These are phyloP conservation scores for Volucella inanis DNA, from an alignment of 2,888 invertebrate genomes.

Conservation along the genomic window DNA sequence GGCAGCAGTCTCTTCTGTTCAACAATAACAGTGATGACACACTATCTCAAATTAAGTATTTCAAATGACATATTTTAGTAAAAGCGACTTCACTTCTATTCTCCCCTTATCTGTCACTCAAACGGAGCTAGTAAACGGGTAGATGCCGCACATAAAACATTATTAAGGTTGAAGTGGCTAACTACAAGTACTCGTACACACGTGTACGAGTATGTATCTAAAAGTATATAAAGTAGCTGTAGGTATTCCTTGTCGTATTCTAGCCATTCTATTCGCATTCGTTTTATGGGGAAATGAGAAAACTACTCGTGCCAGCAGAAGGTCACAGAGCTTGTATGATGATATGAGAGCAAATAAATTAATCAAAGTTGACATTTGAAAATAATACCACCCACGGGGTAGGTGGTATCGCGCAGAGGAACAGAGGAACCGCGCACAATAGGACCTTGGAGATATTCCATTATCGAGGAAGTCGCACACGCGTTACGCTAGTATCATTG, in stretches of 20 bases:
- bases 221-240: too few species aligned
- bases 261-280: slow-evolving; percentile 4
- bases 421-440: not conserved
- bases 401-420: not conserved
- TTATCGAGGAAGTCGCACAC: slow-evolving; percentile 47
- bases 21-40: too few species aligned
- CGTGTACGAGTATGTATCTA: not conserved
- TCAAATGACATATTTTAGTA: slow-evolving; percentile 42
- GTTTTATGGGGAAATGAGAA: slow-evolving; percentile 25
- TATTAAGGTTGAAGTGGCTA: slow-evolving; percentile 24
- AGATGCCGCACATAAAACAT: not conserved
- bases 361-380: slow-evolving; percentile 73
- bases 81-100: slow-evolving; percentile 1
- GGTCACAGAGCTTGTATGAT: slow-evolving; percentile 41
- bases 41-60: slow-evolving; percentile 44
- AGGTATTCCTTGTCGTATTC: too few species aligned
- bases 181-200: not conserved
- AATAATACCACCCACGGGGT: slow-evolving; percentile 33
- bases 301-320: slow-evolving; percentile 26
- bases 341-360: slow-evolving; percentile 62
- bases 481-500: not conserved
- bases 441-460: slow-evolving; percentile 54
- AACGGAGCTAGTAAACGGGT: not conserved
- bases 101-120: not conserved
- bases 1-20: too few species aligned